Evolutionary conservation across 2,113 vertebrate species (phyloP).

Genomic region (Amphiprion ocellaris): DNA sequence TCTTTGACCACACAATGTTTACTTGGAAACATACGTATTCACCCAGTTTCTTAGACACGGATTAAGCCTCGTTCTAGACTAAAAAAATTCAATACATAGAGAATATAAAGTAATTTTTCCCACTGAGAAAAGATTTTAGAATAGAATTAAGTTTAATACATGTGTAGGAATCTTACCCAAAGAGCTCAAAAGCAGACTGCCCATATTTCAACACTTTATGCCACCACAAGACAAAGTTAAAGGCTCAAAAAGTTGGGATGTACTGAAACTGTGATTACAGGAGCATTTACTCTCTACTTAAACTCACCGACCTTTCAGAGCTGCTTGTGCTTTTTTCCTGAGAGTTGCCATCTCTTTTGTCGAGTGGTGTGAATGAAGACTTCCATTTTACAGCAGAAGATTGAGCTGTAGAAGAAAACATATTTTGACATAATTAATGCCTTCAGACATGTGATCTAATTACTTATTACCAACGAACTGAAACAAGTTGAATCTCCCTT

Average conservation of each 20-base stretch:
- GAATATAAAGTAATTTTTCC: no score
- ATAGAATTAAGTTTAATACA: no score
- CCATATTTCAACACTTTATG: slow-evolving; percentile 1
- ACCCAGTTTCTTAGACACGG: no score
- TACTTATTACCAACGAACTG: background rate
- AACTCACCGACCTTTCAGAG: slow-evolving; percentile 24
- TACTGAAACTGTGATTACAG: background rate
- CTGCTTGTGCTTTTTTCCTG: slow-evolving; percentile 15
- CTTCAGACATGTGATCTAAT: background rate
- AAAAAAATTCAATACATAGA: no score
- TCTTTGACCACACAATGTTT: no score
- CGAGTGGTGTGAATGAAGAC: slow-evolving; percentile 64
- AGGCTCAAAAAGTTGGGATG: background rate
- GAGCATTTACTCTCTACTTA: background rate
- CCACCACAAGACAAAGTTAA: background rate
- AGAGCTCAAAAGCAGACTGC: background rate
- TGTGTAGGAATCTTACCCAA: no score
- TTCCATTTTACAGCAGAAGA: slow-evolving; percentile 52
- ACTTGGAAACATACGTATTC: background rate
- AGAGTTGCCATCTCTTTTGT: background rate
- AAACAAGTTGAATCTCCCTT: background rate
- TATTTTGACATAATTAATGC: background rate
- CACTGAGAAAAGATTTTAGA: no score
- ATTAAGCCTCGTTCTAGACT: no score
- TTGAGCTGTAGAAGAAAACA: slow-evolving; percentile 1